Evolutionary conservation across 2,113 vertebrate genomes (phyloP), one percentile per base, ranked within the genome.

Genomic region (Trogon melanurus): DNA sequence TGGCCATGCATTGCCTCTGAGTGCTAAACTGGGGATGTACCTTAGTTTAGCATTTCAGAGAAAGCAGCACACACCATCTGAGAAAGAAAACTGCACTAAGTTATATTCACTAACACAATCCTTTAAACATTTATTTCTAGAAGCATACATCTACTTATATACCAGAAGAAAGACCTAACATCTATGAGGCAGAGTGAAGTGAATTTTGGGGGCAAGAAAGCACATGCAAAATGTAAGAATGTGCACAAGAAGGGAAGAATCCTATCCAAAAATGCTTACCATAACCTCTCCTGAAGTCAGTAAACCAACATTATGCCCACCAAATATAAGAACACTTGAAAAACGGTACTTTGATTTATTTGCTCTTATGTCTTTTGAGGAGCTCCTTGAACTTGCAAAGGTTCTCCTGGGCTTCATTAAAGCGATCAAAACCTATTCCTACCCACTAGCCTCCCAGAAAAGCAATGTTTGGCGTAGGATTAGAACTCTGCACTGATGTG

Each of bases 221-320:
- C 0, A 0, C 6, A 29, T 1, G 11, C 32, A 34, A 36, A 26
- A 62, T 53, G 30, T n/a, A 67, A 48, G 13, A 44, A 13, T 13
- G 41, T 41, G 13, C 13, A 19, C 2, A 2, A 29, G 11, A 41
- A 13, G 30, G 62, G 34, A 80, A 67, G 20, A 51, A 67, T 32
- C 57, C 30, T 61, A 53, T 25, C 23, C n/a, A 64, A 71, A 41
- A 82, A 64, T 29, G 20, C 32, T 79, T 73, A 65, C 14, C 6
- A 13, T 16, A 79, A 30, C 10, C 60, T 73, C 41, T 57, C 16
- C 45, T 70, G 32, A 75, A 72, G 45, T 36, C 4, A 5, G 22
- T 65, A 91, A 69, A 72, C 3, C 16, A 92, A 56, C 9, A n/a
- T 32, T 38, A 67, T 2, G 16, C 4, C 60, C 85, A 81, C 41